Evolutionary conservation across 2,888 invertebrate genomes (phyloP).

Genomic region (Dioctria linearis): DNA sequence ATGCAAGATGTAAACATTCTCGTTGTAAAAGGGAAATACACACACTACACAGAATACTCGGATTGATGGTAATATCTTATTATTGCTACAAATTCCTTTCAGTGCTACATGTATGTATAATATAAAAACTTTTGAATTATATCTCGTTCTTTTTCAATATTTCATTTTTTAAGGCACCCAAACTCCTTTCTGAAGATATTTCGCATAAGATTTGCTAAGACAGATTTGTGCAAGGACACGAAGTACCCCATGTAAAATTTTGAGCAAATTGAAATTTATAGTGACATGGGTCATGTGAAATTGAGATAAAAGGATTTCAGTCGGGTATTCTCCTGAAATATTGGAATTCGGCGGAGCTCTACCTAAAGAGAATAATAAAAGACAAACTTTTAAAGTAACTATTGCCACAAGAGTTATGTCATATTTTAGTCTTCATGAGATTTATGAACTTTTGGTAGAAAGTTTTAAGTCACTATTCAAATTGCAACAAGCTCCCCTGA

Average conservation of each 20-base stretch:
- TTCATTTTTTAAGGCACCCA: constrained; percentile 4
- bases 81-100: background rate
- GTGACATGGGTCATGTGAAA: constrained; percentile 51
- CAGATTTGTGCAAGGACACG: constrained; percentile 27
- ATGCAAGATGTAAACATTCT: background rate
- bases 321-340: constrained; percentile 4
- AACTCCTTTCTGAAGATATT: background rate
- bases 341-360: background rate
- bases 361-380: background rate
- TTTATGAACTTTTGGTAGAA: background rate
- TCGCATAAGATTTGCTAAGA: constrained; percentile 26
- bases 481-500: background rate
- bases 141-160: constrained; percentile 33
- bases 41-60: background rate
- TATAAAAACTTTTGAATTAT: constrained; percentile 28
- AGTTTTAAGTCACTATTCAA: constrained; percentile 14
- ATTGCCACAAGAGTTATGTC: constrained; percentile 12
- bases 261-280: constrained; percentile 51
- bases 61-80: constrained; percentile 19
- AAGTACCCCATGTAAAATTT: constrained; percentile 20
- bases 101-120: background rate
- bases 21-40: background rate
- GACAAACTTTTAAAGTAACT: background rate
- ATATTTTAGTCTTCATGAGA: constrained; percentile 13
- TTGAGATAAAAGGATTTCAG: constrained; percentile 51